These are phyloP conservation scores for Bos taurus DNA, from an alignment of 2,113 vertebrate species.

Conservation along the genomic window DNA sequence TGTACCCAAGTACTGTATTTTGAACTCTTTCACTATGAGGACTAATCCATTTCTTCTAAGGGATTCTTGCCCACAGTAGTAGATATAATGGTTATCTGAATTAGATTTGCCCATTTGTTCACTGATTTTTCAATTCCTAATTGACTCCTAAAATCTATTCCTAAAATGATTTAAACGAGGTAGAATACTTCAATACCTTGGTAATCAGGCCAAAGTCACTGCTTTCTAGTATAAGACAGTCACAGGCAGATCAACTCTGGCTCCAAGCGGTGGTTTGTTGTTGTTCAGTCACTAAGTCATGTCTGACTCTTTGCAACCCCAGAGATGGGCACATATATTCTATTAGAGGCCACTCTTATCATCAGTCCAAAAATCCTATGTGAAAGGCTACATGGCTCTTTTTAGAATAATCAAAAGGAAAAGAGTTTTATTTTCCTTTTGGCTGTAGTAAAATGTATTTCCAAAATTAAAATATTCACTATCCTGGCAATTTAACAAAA, in stretches of 20 bases:
- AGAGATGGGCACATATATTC: not conserved
- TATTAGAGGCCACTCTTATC: not conserved
- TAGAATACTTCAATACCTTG: not conserved
- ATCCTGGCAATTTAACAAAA: not conserved
- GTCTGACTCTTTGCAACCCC: not conserved
- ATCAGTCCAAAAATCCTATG: not conserved
- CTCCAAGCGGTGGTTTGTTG: not conserved
- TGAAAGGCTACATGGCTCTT: not conserved
- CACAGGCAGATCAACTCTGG: not conserved
- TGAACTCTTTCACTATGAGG: not conserved
- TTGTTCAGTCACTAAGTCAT: not conserved
- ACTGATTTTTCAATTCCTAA: not conserved
- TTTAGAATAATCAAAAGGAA: not conserved
- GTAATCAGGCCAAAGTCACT: not conserved
- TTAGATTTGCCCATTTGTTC: not conserved
- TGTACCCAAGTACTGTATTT: not conserved
- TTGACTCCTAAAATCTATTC: not conserved
- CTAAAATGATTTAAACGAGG: not conserved
- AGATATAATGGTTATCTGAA: not conserved
- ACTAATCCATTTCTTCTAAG: not conserved
- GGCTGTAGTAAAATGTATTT: not conserved
- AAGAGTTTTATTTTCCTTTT: not conserved
- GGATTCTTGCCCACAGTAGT: not conserved
- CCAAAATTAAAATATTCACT: constrained; percentile 21
- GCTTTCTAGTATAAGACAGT: not conserved